A percentile compares a stretch with the other conserved stretches of the same genome.
Evolutionary conservation across 2,888 invertebrate genomes (phyloP).

Genomic region (Eristalinus sepulchralis): DNA sequence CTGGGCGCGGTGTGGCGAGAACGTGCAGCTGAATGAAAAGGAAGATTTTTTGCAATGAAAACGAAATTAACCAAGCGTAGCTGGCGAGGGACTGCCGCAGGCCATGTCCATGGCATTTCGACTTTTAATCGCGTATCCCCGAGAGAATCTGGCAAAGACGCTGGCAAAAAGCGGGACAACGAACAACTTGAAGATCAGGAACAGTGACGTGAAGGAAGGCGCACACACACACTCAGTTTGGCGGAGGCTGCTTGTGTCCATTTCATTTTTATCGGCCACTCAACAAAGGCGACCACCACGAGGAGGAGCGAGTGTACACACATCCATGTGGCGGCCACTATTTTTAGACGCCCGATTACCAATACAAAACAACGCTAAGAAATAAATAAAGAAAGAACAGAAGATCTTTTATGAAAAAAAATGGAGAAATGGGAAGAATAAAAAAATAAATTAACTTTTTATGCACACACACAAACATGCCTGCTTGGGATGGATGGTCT

Average conservation of each 20-base stretch:
- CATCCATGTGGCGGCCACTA: constrained; percentile 54
- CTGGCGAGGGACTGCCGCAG: neutral
- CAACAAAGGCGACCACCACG: constrained; percentile 26
- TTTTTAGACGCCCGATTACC: constrained; percentile 57
- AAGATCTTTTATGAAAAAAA: constrained; percentile 29
- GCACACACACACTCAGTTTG: neutral
- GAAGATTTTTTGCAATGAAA: constrained; percentile 60
- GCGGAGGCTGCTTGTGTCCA: constrained; percentile 17
- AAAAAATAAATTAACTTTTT: constrained; percentile 58
- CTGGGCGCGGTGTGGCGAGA: constrained; percentile 17
- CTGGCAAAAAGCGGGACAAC: neutral
- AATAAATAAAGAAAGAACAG: constrained; percentile 14
- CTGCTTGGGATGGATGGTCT: constrained; percentile 3
- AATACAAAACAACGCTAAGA: constrained; percentile 38
- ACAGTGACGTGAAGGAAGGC: constrained; percentile 32
- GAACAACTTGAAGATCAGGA: constrained; percentile 56
- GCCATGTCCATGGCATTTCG: constrained; percentile 60
- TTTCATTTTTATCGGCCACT: constrained; percentile 59
- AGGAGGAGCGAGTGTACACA: constrained; percentile 22
- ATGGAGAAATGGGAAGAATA: constrained; percentile 40
- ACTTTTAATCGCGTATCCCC: constrained; percentile 21
- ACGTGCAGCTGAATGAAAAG: constrained; percentile 28
- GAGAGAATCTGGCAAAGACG: neutral
- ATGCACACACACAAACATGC: constrained; percentile 32
- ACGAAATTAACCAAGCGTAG: constrained; percentile 50